These are phyloP conservation scores for Allacma fusca DNA, from an alignment of 2,888 invertebrate species.

Conservation along the genomic window DNA sequence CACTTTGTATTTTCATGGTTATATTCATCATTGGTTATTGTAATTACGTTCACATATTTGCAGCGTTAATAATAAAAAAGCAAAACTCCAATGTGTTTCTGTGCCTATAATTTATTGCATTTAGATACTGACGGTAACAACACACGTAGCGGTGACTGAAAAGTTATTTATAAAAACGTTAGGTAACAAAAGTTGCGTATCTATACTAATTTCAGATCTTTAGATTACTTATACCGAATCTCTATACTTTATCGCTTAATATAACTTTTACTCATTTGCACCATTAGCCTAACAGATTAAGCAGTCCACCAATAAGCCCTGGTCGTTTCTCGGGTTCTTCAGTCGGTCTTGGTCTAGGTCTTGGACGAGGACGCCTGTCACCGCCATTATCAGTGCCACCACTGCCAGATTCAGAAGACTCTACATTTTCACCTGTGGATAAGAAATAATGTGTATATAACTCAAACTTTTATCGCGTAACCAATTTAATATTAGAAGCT, in stretches of 20 bases:
- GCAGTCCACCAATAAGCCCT: conserved; percentile 34
- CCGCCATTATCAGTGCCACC: neutral
- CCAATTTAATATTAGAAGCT: neutral
- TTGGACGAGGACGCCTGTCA: neutral
- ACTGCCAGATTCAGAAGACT: neutral
- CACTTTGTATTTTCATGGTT: too few species aligned
- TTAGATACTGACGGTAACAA: too few species aligned
- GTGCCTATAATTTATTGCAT: neutral
- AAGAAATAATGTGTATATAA: conserved; percentile 3
- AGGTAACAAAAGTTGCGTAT: too few species aligned
- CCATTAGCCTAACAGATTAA: conserved; percentile 30
- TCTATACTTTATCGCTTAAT: too few species aligned
- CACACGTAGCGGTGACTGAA: too few species aligned
- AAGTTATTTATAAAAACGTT: too few species aligned
- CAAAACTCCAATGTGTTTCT: neutral
- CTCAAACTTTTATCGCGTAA: neutral
- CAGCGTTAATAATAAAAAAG: conserved; percentile 31
- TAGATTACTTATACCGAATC: too few species aligned
- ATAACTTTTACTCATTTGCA: too few species aligned
- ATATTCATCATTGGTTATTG: too few species aligned
- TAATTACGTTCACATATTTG: too few species aligned
- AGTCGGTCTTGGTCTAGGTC: neutral
- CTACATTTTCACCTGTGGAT: conserved; percentile 38
- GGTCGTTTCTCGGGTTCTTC: conserved; percentile 8
- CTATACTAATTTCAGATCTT: too few species aligned